phyloP scores from a whole-genome alignment of 2,797 vertebrate genomes.

The Anolis apletophallus region DNA sequence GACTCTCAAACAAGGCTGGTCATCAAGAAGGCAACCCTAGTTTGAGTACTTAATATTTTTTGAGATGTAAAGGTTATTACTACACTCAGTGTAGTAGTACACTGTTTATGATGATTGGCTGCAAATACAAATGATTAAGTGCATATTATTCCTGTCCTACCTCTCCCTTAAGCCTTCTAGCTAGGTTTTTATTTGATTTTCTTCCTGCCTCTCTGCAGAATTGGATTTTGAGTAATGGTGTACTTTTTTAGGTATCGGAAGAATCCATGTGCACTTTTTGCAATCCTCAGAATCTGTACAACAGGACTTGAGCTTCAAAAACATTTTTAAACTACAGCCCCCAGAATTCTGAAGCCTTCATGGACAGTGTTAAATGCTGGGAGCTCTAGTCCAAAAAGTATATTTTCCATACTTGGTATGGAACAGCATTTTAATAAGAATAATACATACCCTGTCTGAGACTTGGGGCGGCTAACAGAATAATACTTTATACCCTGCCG shows the following conservation, averaged over 20 bases:
- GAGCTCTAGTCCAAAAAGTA: too few relatives aligned
- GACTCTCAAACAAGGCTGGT: not conserved
- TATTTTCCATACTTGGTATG: too few relatives aligned
- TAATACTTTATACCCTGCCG: too few relatives aligned
- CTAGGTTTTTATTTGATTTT: not conserved
- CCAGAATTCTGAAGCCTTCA: too few relatives aligned
- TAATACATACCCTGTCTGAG: too few relatives aligned
- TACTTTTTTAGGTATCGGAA: not conserved
- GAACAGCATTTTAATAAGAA: too few relatives aligned
- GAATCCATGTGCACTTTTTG: not conserved
- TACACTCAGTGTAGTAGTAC: too few relatives aligned
- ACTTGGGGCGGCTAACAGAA: too few relatives aligned
- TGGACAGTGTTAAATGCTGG: too few relatives aligned
- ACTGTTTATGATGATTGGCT: not conserved
- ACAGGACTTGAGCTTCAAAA: not conserved
- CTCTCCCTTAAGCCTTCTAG: too few relatives aligned
- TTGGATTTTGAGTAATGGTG: not conserved
- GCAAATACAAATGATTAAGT: not conserved
- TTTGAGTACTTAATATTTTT: not conserved
- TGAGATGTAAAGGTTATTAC: not conserved
- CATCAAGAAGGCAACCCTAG: not conserved
- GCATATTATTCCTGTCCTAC: not conserved
- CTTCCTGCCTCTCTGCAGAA: not conserved
- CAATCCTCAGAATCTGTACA: not conserved
- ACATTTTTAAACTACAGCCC: too few relatives aligned